Percentiles rank a stretch among this genome's conserved stretches.
Conservation (phyloP, 1,140 invertebrate species). For the Hetaerina americana region DNA sequence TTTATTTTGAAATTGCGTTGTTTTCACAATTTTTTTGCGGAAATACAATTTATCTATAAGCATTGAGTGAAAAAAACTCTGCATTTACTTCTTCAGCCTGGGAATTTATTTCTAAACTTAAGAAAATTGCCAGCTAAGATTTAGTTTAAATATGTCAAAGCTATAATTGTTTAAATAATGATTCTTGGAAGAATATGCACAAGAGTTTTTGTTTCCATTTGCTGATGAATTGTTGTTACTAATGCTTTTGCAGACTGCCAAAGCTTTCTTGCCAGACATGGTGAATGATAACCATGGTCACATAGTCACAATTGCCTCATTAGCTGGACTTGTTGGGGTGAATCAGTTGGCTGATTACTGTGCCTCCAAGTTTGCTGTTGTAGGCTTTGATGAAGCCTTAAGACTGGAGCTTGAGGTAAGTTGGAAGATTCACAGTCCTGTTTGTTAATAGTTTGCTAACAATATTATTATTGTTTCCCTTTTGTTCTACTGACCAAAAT, state of each 20-base stretch:
- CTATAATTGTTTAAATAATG: not conserved
- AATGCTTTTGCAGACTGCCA: slow-evolving; percentile 54
- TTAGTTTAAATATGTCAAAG: too few relatives aligned
- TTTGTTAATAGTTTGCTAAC: not conserved
- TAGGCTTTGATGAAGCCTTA: slow-evolving; percentile 83
- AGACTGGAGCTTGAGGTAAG: slow-evolving; percentile 51
- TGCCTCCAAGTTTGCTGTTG: slow-evolving; percentile 84
- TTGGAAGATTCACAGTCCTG: not conserved
- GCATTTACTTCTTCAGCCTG: too few relatives aligned
- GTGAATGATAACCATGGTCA: slow-evolving; percentile 81
- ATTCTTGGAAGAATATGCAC: not conserved
- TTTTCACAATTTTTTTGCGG: too few relatives aligned
- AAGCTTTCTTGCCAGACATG: slow-evolving; percentile 83
- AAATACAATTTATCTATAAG: too few relatives aligned
- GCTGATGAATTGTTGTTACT: slow-evolving; percentile 16
- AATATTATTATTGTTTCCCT: not conserved
- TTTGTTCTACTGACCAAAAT: not conserved
- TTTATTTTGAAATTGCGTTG: too few relatives aligned
- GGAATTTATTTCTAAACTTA: too few relatives aligned
- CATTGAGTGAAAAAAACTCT: too few relatives aligned
- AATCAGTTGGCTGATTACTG: slow-evolving; percentile 88
- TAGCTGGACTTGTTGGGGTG: slow-evolving; percentile 74
- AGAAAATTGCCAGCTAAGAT: too few relatives aligned
- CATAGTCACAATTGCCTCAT: slow-evolving; percentile 86
- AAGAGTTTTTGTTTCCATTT: too few relatives aligned